Evolutionary conservation across 2,113 vertebrate species (phyloP), one percentile per base, ranked within the genome.

Genomic region (Enhydra lutris): DNA sequence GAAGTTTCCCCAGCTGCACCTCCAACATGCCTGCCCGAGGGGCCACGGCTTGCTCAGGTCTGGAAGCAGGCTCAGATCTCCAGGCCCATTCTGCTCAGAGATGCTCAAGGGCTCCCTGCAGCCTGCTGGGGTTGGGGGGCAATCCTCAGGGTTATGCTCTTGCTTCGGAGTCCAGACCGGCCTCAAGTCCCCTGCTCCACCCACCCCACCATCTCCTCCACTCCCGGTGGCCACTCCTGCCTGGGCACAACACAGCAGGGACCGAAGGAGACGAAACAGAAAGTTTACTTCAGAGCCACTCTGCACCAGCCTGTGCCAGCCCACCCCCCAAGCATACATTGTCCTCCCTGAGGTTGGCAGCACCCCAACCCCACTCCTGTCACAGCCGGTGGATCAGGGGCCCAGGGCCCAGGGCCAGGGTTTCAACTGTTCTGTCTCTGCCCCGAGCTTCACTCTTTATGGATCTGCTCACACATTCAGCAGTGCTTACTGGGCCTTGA

Each of bases 301-400:
- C 6, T 0, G 23, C 0, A 0, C 65, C 67, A 23, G 57, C 34
- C 36, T 12, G 4, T 12, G 14, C 26, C 39, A 23, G 69, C 63
- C 61, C 9, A 59, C 42, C 71, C 7, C 12, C 21, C 7, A 8
- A 0, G 11, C 4, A 26, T 17, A 76, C 69, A 18, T 12, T 7
- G 5, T 3, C n/a, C 61, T 65, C 39, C 18, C 0, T 8, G 67
- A 65, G 69, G 12, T 34, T 34, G 24, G 39, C 3, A 0, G 29
- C 17, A 0, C 39, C 34, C 31, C 6, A 0, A 21, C 29, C 69
- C 87, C 42, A 73, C 36, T 61, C 61, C 0, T 6, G 23, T 34
- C 21, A 2, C 21, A 34, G n/a, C 7, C 2, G 11, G 42, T 7
- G 65, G 47, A 42, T 81, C 0, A 1, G 63, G 74, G 63, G 1